Base-by-base conservation (phyloP, 2,888 invertebrate species). In the Athalia cordata region DNA sequence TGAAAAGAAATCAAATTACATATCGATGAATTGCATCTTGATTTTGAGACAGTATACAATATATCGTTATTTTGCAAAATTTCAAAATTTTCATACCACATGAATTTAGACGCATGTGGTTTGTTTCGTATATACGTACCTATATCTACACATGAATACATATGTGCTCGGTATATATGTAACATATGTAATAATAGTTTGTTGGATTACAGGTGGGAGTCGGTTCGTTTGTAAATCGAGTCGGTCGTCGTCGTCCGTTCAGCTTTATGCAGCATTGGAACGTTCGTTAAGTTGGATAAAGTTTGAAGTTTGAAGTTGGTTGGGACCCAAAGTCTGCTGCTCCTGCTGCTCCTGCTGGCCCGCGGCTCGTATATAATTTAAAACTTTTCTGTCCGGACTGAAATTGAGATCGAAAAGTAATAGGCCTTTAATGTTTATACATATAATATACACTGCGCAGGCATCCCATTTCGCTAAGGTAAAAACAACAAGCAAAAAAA, bases 141-240 rank as follows among this genome's bases (percentile, higher is more conserved):
- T 11, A 59, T 11, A 59, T 59, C 1, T 59, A 11, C 11, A 13
- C 13, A 59, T 3, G 59, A 5, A 59, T 59, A 13, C 13, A 59
- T 13, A 11, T 59, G 13, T 11, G 13, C 61, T 61, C 61, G n/a
- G 61, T 8, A 55, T 4, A 3, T 3, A 43, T 4, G n/a, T n/a
- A n/a, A 29, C 29, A 2, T 29, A 6, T 5, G 29, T 29, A 64
- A n/a, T 61, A n/a, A 13, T 64, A 47, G 3, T 11, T 66, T 15
- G 43, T 47, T 43, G 47, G n/a, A 15, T 11, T 4, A 88, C 88
- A 87, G 86, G 87, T 87, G 87, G 86, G 85, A 82, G 87, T 86
- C 88, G 88, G 88, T 85, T 80, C 87, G 85, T 87, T 88, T 88
- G 29, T 29, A 29, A 29, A 29, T 29, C 29, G 29, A 29, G 29